phyloP scores from a whole-genome alignment of 2,113 vertebrate genomes.

The Grus americana region DNA sequence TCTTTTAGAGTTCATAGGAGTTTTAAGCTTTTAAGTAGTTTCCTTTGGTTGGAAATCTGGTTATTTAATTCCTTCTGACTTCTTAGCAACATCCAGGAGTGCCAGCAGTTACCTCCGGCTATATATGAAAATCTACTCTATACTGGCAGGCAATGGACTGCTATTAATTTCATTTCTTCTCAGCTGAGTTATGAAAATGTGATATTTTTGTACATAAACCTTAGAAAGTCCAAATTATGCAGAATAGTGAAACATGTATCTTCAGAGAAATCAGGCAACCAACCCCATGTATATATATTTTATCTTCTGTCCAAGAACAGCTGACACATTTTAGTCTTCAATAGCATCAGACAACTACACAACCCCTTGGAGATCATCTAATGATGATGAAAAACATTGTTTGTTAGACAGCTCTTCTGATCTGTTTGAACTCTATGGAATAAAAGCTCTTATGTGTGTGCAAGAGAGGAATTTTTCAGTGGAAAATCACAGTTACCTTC shows the following conservation, averaged over 20 bases:
- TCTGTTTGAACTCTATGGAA: neutral
- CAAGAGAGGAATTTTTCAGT: neutral
- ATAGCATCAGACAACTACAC: neutral
- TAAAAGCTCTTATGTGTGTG: neutral
- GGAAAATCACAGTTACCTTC: neutral
- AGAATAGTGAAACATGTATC: neutral
- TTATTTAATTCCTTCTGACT: neutral
- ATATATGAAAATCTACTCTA: neutral
- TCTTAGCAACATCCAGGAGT: neutral
- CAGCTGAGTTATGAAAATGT: neutral
- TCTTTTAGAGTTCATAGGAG: neutral
- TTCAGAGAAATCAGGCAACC: neutral
- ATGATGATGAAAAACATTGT: neutral
- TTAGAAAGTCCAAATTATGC: neutral
- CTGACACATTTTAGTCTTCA: neutral
- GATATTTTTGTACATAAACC: neutral
- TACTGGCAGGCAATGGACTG: neutral
- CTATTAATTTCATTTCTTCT: neutral
- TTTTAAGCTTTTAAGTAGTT: neutral
- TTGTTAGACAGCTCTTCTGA: neutral
- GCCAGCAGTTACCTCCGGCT: neutral
- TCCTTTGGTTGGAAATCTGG: neutral
- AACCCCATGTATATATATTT: neutral
- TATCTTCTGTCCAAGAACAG: neutral
- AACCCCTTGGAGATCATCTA: constrained; percentile 4